A percentile compares a stretch with the other conserved stretches of the same genome.
Evolutionary conservation across 1,140 invertebrate species (phyloP).

Genomic region (Lithobius niger): DNA sequence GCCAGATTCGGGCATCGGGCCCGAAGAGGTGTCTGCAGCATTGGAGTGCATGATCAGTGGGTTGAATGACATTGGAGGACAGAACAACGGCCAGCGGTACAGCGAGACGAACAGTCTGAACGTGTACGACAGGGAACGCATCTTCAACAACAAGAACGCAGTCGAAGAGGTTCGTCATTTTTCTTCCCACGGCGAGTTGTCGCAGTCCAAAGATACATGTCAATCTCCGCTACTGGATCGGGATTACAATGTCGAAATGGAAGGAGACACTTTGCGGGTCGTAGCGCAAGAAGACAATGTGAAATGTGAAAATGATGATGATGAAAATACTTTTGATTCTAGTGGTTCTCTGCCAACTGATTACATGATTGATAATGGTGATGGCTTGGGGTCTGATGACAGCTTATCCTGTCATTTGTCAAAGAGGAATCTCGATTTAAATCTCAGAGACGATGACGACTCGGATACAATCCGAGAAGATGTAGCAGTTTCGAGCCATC

Average conservation of each 20-base stretch:
- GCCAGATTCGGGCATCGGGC: slow-evolving; percentile 19
- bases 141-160: no score
- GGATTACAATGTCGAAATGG: no score
- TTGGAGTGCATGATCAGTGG: slow-evolving; percentile 19
- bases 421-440: neutral
- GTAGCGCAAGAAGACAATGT: neutral
- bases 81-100: neutral
- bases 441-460: neutral
- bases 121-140: no score
- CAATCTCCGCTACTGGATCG: no score
- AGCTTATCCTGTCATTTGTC: neutral
- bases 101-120: no score
- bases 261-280: neutral
- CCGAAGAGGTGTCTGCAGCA: slow-evolving; percentile 19
- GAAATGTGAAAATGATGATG: neutral
- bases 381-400: neutral
- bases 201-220: no score
- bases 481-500: neutral
- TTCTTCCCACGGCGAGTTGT: no score
- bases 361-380: neutral
- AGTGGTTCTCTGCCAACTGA: neutral
- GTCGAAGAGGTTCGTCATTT: no score
- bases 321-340: neutral
- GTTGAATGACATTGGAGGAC: slow-evolving; percentile 16
- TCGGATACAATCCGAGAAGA: neutral